Evolutionary conservation across 1,140 invertebrate genomes (phyloP).

Genomic region (Zaprionus kolodkinae): DNA sequence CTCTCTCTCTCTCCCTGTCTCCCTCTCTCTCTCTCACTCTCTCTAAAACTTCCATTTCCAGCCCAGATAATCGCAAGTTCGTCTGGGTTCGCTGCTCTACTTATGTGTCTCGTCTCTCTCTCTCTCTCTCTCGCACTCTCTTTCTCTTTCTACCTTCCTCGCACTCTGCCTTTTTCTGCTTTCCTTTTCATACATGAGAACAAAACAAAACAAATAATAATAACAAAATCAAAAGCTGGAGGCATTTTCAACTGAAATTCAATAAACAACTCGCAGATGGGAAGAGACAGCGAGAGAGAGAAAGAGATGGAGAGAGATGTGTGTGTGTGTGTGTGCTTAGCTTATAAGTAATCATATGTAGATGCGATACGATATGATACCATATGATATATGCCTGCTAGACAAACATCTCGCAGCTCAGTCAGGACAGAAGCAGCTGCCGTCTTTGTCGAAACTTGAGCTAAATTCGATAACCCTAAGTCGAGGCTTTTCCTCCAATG

Average conservation of each 20-base stretch:
- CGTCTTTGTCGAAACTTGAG: not conserved
- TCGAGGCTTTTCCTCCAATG: not conserved
- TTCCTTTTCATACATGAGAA: conserved; percentile 11
- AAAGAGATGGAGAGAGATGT: not conserved
- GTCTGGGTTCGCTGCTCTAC: conserved; percentile 22
- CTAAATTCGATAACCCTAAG: not conserved
- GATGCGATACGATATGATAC: conserved; percentile 11
- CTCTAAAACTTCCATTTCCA: not conserved
- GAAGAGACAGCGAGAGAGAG: not conserved
- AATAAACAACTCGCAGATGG: conserved; percentile 37
- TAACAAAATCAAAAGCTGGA: conserved; percentile 23
- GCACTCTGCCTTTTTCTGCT: not conserved
- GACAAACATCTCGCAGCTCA: conserved; percentile 7
- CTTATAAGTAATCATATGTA: conserved; percentile 26
- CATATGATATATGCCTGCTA: conserved; percentile 13
- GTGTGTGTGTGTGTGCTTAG: not conserved
- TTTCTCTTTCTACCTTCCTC: too few species aligned
- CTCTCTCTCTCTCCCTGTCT: not conserved
- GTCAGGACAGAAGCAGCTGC: not conserved
- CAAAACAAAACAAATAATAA: conserved; percentile 13
- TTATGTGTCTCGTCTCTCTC: not conserved
- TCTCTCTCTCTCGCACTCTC: not conserved
- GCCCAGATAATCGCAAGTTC: conserved; percentile 8
- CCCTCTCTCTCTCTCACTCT: not conserved
- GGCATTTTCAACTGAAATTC: conserved; percentile 34